These are phyloP conservation scores for Drosophila ficusphila DNA, from an alignment of 1,140 invertebrate species.

Conservation along the genomic window DNA sequence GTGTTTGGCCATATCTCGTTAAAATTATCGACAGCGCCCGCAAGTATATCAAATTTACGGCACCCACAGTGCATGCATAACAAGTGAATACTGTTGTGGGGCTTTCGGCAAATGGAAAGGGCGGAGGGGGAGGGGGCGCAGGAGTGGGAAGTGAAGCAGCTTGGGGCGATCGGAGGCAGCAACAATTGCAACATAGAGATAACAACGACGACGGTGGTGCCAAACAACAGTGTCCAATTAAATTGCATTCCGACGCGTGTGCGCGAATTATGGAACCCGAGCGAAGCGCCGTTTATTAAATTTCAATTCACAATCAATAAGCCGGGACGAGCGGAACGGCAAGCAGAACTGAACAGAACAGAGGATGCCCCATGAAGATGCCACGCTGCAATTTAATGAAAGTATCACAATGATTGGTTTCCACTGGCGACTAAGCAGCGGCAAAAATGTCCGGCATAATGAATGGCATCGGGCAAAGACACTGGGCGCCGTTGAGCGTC, in stretches of 20 bases:
- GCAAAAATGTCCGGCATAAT: conserved; percentile 80
- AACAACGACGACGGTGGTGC: conserved; percentile 49
- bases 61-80: conserved; percentile 52
- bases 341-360: neutral
- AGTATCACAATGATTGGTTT: conserved; percentile 83
- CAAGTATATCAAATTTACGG: conserved; percentile 80
- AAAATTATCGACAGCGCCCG: conserved; percentile 64
- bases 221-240: conserved; percentile 75
- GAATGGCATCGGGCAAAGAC: conserved; percentile 77
- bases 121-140: neutral
- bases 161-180: conserved; percentile 3
- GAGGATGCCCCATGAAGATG: conserved; percentile 13
- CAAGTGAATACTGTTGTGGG: conserved; percentile 19
- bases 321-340: neutral
- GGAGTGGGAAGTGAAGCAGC: no score
- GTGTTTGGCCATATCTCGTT: conserved; percentile 52
- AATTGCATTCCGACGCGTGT: conserved; percentile 60
- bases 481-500: conserved; percentile 63
- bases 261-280: conserved; percentile 61
- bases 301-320: conserved; percentile 68
- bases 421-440: conserved; percentile 73
- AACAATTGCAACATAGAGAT: conserved; percentile 57
- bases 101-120: no score
- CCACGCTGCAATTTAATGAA: conserved; percentile 70
- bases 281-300: conserved; percentile 66